phyloP scores from a whole-genome alignment of 2,113 vertebrate species.

The Cichladusa arquata region DNA sequence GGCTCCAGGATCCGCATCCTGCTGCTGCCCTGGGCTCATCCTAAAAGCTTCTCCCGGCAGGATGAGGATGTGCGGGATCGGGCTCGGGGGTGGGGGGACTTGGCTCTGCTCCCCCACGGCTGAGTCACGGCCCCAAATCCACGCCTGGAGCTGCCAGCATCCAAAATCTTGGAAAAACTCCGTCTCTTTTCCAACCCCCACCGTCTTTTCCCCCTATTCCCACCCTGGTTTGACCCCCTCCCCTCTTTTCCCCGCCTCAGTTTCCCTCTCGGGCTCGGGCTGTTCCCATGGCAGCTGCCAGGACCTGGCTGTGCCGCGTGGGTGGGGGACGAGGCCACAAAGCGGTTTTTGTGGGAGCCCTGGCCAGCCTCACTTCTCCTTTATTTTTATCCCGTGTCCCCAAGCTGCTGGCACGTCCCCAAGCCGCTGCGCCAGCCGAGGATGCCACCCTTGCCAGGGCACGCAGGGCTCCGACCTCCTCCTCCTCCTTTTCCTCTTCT shows the following conservation, averaged over 20 bases:
- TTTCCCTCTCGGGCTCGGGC: not conserved
- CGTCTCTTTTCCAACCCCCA: rapidly evolving
- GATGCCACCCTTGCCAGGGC: not conserved
- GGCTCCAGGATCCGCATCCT: rapidly evolving
- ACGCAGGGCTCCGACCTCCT: not conserved
- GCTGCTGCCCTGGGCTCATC: rapidly evolving
- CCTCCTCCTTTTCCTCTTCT: not conserved
- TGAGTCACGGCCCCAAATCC: not conserved
- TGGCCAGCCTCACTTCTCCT: not conserved
- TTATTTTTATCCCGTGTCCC: not conserved
- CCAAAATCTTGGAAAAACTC: not conserved
- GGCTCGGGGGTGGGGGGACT: rapidly evolving
- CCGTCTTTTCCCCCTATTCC: not conserved
- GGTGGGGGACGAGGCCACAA: not conserved
- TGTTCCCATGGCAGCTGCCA: not conserved
- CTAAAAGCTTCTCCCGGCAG: not conserved
- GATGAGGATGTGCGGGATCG: not conserved
- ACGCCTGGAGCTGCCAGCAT: not conserved
- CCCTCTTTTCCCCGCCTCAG: not conserved
- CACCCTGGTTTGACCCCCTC: rapidly evolving
- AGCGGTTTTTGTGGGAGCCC: not conserved
- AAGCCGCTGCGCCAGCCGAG: not conserved
- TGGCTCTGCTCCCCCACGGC: not conserved
- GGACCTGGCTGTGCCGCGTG: not conserved
- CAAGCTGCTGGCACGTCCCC: not conserved